These are phyloP conservation scores for Colostygia pectinataria DNA, from an alignment of 2,888 invertebrate species.

Conservation along the genomic window DNA sequence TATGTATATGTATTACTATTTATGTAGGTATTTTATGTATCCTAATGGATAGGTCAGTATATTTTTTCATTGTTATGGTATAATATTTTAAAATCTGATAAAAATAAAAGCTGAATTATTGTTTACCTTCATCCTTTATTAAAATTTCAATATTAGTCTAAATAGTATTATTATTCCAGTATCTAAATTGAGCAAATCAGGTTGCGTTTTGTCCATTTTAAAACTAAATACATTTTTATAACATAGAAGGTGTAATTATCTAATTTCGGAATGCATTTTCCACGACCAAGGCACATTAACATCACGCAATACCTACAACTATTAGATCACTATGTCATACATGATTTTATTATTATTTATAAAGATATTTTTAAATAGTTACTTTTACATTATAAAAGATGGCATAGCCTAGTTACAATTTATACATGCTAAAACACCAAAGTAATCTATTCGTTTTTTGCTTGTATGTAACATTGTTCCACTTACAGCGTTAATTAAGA, in stretches of 20 bases:
- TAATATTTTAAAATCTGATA: no score
- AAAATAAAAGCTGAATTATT: conserved; percentile 2
- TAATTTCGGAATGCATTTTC: conserved; percentile 47
- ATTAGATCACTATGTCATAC: no score
- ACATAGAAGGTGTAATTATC: neutral
- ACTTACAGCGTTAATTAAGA: no score
- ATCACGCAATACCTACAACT: conserved; percentile 23
- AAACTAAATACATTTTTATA: conserved; percentile 23
- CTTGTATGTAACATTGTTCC: no score
- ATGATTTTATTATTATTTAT: no score
- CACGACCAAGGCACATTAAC: conserved; percentile 32
- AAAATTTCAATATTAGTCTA: conserved; percentile 26
- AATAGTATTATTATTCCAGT: conserved; percentile 35
- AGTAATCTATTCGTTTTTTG: no score
- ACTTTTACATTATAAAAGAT: no score
- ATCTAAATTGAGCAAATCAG: conserved; percentile 56
- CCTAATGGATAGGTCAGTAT: neutral
- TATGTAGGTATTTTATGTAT: neutral
- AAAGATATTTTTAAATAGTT: no score
- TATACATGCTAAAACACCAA: no score
- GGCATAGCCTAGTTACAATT: no score
- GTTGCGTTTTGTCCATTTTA: conserved; percentile 36
- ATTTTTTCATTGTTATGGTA: no score
- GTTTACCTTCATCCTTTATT: conserved; percentile 19
- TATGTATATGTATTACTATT: no score